These are phyloP conservation scores for Diplogasteroides magnus DNA, from an alignment of 1,140 invertebrate genomes.

Conservation along the genomic window DNA sequence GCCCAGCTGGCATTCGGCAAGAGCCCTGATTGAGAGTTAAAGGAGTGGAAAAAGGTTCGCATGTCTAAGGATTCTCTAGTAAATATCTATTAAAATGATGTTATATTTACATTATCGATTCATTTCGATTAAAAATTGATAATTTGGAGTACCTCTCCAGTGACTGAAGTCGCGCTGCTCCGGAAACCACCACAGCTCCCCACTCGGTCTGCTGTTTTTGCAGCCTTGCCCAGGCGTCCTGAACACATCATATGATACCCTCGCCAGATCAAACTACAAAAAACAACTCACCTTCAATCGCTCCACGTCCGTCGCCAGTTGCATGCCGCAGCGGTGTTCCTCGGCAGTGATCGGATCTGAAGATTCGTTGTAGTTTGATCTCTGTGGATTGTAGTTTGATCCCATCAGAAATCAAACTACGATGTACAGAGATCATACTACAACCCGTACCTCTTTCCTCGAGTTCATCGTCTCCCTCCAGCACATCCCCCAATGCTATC, in stretches of 20 bases:
- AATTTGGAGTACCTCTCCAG: not conserved
- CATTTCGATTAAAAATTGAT: constrained; percentile 36
- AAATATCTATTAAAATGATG: constrained; percentile 42
- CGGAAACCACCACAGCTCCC: not conserved
- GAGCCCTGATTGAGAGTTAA: too few species aligned
- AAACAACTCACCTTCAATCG: not conserved
- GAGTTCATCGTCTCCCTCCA: not conserved
- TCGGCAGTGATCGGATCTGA: not conserved
- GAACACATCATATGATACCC: not conserved
- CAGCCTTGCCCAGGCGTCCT: not conserved
- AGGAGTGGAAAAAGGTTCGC: too few species aligned
- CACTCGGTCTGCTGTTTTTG: not conserved
- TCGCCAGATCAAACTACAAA: not conserved
- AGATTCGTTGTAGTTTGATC: not conserved
- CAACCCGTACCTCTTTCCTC: not conserved
- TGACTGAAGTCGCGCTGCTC: not conserved
- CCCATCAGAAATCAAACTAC: too few species aligned
- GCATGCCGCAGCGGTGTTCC: not conserved
- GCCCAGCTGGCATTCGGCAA: not conserved
- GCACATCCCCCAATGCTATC: not conserved
- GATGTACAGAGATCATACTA: too few species aligned
- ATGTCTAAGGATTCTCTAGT: too few species aligned
- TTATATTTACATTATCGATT: constrained; percentile 41
- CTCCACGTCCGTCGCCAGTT: not conserved
- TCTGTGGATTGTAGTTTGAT: too few species aligned